Conservation (phyloP, 2,888 invertebrate species). For the Drosophila nr. perissopoda region DNA sequence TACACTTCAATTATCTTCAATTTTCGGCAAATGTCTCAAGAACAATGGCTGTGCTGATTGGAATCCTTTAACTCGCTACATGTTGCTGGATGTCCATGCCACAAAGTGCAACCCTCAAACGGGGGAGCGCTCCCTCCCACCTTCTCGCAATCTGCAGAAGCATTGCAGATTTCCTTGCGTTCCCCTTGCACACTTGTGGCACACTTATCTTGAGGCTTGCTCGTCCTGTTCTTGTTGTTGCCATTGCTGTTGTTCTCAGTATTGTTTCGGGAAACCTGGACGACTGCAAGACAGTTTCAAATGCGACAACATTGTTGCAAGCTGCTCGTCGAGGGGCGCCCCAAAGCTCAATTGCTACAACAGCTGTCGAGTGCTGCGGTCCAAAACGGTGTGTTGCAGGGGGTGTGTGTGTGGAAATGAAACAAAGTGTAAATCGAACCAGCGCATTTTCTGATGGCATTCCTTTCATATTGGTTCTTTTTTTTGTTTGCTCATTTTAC, state of each 20-base stretch:
- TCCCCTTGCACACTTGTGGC: slow-evolving; percentile 39
- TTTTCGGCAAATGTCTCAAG: slow-evolving; percentile 81
- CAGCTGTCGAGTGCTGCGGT: slow-evolving; percentile 53
- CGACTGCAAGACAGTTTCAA: slow-evolving; percentile 75
- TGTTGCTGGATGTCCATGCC: slow-evolving; percentile 58
- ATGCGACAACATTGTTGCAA: slow-evolving; percentile 77
- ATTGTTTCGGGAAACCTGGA: slow-evolving; percentile 54
- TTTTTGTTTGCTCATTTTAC: slow-evolving; percentile 59
- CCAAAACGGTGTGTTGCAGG: slow-evolving; percentile 9
- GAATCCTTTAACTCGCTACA: slow-evolving; percentile 79
- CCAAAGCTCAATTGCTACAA: slow-evolving; percentile 53
- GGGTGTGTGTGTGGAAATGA: not conserved
- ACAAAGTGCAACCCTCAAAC: slow-evolving; percentile 30
- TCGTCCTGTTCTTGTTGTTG: slow-evolving; percentile 15
- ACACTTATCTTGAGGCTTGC: slow-evolving; percentile 48
- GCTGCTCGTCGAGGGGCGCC: slow-evolving; percentile 30
- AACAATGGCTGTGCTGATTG: slow-evolving; percentile 80
- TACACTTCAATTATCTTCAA: slow-evolving; percentile 82
- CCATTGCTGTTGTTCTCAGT: slow-evolving; percentile 37
- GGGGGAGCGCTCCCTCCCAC: not conserved
- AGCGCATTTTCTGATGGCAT: slow-evolving; percentile 70
- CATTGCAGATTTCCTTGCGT: slow-evolving; percentile 1
- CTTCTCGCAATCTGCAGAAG: not conserved
- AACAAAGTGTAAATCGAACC: slow-evolving; percentile 63
- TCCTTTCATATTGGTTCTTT: slow-evolving; percentile 55